Conservation (phyloP, 2,888 invertebrate genomes). For the Cosmia trapezina region DNA sequence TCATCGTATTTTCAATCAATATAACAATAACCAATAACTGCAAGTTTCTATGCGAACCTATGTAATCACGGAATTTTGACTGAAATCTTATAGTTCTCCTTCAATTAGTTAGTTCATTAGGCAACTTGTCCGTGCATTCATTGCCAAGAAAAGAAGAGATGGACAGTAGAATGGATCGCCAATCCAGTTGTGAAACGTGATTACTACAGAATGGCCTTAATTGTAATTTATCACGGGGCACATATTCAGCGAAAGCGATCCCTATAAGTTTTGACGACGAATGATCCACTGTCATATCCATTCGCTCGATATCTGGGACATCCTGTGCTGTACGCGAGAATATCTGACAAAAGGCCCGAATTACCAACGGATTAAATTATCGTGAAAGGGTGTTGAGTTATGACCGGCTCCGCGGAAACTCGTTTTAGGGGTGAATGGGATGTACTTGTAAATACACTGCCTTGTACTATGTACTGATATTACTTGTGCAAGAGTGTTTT, state of each 20-base stretch:
- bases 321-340: constrained; percentile 61
- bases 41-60: neutral
- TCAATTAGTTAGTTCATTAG: neutral
- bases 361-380: constrained; percentile 79
- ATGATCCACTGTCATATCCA: constrained; percentile 28
- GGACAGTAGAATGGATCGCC: neutral
- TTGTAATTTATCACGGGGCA: neutral
- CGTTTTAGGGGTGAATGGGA: constrained; percentile 64
- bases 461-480: constrained; percentile 58
- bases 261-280: neutral
- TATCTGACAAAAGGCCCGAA: constrained; percentile 78
- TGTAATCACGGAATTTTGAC: neutral
- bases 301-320: constrained; percentile 42
- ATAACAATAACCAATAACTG: neutral
- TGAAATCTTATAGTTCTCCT: too few relatives aligned
- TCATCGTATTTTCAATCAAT: neutral
- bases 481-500: constrained; percentile 44
- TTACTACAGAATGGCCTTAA: neutral
- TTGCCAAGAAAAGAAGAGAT: neutral
- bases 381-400: constrained; percentile 78
- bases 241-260: neutral
- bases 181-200: neutral
- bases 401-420: constrained; percentile 71
- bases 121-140: neutral
- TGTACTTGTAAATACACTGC: constrained; percentile 62